Percentiles rank a stretch among this genome's conserved stretches.
Conservation (phyloP, 2,113 vertebrate genomes). For the Indri indri region DNA sequence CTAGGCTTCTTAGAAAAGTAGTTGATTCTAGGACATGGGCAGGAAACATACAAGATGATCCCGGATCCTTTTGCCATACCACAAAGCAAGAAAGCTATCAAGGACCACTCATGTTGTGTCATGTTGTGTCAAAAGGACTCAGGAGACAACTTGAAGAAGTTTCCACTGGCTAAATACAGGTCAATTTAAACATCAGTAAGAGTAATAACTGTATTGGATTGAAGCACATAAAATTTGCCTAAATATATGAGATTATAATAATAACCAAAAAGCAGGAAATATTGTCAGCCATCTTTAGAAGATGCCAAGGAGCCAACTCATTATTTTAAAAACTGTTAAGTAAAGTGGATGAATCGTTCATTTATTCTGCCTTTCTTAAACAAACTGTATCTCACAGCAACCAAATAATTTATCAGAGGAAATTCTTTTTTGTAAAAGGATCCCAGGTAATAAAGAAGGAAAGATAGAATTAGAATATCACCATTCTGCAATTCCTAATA, state of each 20-base stretch:
- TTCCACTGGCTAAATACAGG: not conserved
- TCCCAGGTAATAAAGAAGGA: not conserved
- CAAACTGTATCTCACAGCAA: not conserved
- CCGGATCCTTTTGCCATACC: not conserved
- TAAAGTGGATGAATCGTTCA: not conserved
- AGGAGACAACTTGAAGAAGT: not conserved
- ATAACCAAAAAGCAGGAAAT: not conserved
- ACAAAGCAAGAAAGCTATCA: not conserved
- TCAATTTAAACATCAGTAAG: not conserved
- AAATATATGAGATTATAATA: not conserved
- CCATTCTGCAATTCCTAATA: not conserved
- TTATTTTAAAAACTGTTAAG: not conserved
- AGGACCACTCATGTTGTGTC: not conserved
- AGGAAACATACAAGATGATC: not conserved
- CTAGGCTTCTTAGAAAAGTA: not conserved
- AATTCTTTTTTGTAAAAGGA: not conserved
- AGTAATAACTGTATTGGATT: not conserved
- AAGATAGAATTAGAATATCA: not conserved
- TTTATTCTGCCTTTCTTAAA: conserved; percentile 17
- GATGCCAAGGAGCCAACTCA: not conserved
- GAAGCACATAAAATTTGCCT: not conserved
- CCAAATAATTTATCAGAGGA: not conserved
- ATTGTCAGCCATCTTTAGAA: not conserved
- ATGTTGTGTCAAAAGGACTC: not conserved
- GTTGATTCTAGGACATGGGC: not conserved